Evolutionary conservation across 2,797 vertebrate genomes (phyloP).

Genomic region (Bovichtus diacanthus): DNA sequence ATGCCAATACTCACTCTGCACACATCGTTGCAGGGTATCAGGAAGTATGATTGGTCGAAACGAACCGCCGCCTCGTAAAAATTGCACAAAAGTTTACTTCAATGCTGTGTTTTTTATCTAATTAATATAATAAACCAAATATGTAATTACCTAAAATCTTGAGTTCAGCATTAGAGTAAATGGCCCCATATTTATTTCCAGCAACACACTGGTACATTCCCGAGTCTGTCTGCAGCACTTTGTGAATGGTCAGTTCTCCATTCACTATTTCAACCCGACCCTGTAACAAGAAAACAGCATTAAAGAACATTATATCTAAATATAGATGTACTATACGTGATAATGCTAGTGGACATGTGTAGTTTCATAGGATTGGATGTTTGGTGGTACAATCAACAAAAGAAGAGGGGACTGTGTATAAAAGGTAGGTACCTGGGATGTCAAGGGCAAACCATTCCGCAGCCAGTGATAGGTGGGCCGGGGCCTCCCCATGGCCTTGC

Average conservation of each 20-base stretch:
- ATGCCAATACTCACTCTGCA: conserved; percentile 46
- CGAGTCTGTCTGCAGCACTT: conserved; percentile 90
- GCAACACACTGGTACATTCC: conserved; percentile 98
- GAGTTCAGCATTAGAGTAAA: conserved; percentile 92
- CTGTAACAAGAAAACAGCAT: conserved; percentile 78
- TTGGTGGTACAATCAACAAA: conserved; percentile 33
- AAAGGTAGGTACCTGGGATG: conserved; percentile 79
- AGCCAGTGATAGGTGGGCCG: conserved; percentile 94
- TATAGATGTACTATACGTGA: background rate
- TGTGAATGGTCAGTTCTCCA: conserved; percentile 90
- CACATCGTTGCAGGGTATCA: conserved; percentile 26
- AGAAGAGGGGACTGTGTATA: conserved; percentile 7
- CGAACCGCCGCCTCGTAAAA: conserved; percentile 25
- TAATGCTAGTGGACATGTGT: background rate
- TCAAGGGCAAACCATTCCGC: conserved; percentile 89
- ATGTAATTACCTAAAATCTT: conserved; percentile 89
- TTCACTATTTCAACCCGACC: conserved; percentile 90
- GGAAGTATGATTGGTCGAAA: conserved; percentile 24
- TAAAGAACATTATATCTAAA: background rate
- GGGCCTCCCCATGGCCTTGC: conserved; percentile 93
- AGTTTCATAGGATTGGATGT: conserved; percentile 37
- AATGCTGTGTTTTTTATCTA: background rate
- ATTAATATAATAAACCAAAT: background rate
- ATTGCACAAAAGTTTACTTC: background rate
- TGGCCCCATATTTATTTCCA: conserved; percentile 93